A percentile compares a stretch with the other conserved stretches of the same genome.
Evolutionary conservation across 2,797 vertebrate genomes (phyloP).

Genomic region (Natrix natrix): DNA sequence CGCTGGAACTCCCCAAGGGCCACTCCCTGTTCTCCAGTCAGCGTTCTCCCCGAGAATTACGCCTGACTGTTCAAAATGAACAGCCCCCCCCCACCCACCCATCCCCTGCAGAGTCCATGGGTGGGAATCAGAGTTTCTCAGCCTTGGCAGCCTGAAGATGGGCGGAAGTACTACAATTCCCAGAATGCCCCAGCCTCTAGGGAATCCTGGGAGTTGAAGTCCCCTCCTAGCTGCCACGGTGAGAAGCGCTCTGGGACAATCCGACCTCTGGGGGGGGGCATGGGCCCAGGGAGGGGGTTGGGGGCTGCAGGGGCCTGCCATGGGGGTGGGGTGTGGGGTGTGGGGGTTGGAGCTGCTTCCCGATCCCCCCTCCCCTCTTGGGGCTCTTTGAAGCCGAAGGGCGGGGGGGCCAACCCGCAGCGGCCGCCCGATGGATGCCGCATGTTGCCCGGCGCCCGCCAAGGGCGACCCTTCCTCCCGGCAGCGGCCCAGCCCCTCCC

Average conservation of each 20-base stretch:
- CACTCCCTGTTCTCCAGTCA: not conserved
- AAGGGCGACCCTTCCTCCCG: not conserved
- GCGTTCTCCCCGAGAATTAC: not conserved
- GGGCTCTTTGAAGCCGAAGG: not conserved
- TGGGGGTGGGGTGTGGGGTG: fast-evolving
- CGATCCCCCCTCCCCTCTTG: not conserved
- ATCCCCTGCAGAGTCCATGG: not conserved
- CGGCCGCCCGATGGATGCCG: not conserved
- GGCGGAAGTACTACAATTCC: not conserved
- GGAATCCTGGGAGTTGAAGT: too few species aligned
- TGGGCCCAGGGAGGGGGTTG: not conserved
- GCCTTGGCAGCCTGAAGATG: too few species aligned
- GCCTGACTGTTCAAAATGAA: too few species aligned
- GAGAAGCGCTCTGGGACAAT: not conserved
- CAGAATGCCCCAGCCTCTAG: too few species aligned
- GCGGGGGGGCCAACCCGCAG: too few species aligned
- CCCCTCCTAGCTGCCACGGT: too few species aligned
- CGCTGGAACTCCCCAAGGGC: not conserved
- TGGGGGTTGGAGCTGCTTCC: not conserved
- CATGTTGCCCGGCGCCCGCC: not conserved
- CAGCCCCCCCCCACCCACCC: too few species aligned
- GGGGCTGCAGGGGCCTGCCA: not conserved
- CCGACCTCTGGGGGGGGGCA: fast-evolving
- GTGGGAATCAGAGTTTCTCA: not conserved
- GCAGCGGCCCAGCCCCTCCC: not conserved